Percentiles rank a stretch among this genome's conserved stretches.
Evolutionary conservation across 2,888 invertebrate species (phyloP).

Genomic region (Dasysyrphus albostriatus): DNA sequence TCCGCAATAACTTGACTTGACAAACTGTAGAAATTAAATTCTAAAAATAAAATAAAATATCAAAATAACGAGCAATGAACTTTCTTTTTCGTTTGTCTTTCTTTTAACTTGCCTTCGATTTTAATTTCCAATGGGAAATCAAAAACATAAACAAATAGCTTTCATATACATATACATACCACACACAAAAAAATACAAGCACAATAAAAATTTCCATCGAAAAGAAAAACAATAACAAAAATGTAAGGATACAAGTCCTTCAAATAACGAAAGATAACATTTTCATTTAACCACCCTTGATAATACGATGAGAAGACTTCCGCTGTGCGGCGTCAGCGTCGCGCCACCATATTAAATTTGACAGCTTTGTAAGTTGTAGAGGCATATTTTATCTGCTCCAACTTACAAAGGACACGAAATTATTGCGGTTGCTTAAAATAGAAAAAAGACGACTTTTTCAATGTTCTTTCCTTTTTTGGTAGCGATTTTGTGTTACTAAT

Average conservation of each 20-base stretch:
- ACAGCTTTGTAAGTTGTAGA: slow-evolving; percentile 64
- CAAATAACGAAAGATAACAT: background rate
- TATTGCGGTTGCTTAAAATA: slow-evolving; percentile 18
- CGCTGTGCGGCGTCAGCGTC: background rate
- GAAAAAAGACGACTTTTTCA: slow-evolving; percentile 7
- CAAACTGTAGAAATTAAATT: background rate
- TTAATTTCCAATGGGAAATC: slow-evolving; percentile 72
- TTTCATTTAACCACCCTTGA: slow-evolving; percentile 5
- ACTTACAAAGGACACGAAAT: slow-evolving; percentile 20
- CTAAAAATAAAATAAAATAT: slow-evolving; percentile 21
- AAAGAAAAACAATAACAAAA: slow-evolving; percentile 8
- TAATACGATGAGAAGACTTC: background rate
- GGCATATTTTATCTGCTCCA: slow-evolving; percentile 44
- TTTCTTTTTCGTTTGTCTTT: background rate
- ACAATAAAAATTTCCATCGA: slow-evolving; percentile 33
- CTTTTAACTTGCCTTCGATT: slow-evolving; percentile 24
- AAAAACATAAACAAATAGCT: slow-evolving; percentile 64
- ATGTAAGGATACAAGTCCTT: background rate
- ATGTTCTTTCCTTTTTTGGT: background rate
- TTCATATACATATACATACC: slow-evolving; percentile 37
- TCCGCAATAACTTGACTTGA: background rate
- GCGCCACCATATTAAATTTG: slow-evolving; percentile 28
- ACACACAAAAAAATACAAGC: slow-evolving; percentile 23
- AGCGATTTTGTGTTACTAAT: background rate
- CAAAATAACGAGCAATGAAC: background rate